Conservation (phyloP, 2,113 vertebrate species). For the Campylomormyrus numenius region DNA sequence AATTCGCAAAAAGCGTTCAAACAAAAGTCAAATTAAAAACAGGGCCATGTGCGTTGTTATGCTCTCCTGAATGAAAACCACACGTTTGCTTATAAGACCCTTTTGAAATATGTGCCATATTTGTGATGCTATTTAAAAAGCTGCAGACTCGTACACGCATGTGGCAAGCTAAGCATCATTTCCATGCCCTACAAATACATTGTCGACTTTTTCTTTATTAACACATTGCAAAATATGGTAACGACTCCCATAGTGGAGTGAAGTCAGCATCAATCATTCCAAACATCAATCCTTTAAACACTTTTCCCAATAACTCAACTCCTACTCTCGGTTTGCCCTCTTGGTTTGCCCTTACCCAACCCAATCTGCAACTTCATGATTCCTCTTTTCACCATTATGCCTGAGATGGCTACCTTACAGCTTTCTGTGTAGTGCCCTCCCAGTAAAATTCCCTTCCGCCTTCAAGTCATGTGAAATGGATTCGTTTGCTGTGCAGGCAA, state of each 20-base stretch:
- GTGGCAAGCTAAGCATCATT: not conserved
- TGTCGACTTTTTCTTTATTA: not conserved
- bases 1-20: not conserved
- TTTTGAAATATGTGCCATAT: not conserved
- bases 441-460: not conserved
- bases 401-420: not conserved
- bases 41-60: not conserved
- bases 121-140: not conserved
- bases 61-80: not conserved
- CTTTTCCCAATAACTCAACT: not conserved
- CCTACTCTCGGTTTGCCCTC: not conserved
- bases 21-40: conserved; percentile 9
- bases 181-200: not conserved
- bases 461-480: not conserved
- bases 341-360: not conserved
- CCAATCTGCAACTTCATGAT: not conserved
- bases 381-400: not conserved
- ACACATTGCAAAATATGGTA: not conserved
- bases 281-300: not conserved
- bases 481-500: not conserved
- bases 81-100: not conserved
- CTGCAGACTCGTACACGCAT: not conserved
- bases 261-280: not conserved
- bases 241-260: not conserved
- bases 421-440: not conserved